phyloP scores from a whole-genome alignment of 2,797 vertebrate genomes.

The Zalophus californianus region DNA sequence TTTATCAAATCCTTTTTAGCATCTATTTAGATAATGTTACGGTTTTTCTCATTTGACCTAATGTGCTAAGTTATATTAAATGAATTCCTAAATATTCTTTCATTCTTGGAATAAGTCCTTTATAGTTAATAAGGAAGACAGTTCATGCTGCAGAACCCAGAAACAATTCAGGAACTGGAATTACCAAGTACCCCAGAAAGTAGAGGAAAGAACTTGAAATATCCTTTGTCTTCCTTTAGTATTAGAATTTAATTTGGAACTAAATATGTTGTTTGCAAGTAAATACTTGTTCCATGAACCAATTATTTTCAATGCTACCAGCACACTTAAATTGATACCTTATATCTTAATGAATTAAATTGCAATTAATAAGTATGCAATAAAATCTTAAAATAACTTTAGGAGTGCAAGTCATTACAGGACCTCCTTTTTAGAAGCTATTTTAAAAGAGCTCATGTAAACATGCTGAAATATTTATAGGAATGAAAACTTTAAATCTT shows the following conservation, averaged over 20 bases:
- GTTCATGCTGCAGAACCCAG: conserved; percentile 20
- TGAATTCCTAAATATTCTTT: conserved; percentile 54
- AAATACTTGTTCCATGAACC: conserved; percentile 60
- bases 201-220: conserved; percentile 44
- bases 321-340: conserved; percentile 46
- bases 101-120: conserved; percentile 60
- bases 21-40: conserved; percentile 48
- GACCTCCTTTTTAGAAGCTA: conserved; percentile 71
- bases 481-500: conserved; percentile 56
- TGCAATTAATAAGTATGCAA: conserved; percentile 81
- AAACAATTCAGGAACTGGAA: conserved; percentile 41
- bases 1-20: conserved; percentile 55
- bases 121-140: neutral
- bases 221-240: conserved; percentile 49
- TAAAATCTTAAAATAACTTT: conserved; percentile 84
- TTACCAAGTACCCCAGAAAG: conserved; percentile 43
- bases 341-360: conserved; percentile 62
- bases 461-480: conserved; percentile 73
- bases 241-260: conserved; percentile 62
- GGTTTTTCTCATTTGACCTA: conserved; percentile 55
- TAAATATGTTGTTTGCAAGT: conserved; percentile 34
- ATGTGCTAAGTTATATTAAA: conserved; percentile 24
- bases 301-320: conserved; percentile 62
- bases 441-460: conserved; percentile 81
- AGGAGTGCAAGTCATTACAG: conserved; percentile 80